A percentile compares a stretch with the other conserved stretches of the same genome.
These are phyloP conservation scores for Halichoeres trimaculatus DNA, from an alignment of 2,113 vertebrate genomes.

Conservation along the genomic window DNA sequence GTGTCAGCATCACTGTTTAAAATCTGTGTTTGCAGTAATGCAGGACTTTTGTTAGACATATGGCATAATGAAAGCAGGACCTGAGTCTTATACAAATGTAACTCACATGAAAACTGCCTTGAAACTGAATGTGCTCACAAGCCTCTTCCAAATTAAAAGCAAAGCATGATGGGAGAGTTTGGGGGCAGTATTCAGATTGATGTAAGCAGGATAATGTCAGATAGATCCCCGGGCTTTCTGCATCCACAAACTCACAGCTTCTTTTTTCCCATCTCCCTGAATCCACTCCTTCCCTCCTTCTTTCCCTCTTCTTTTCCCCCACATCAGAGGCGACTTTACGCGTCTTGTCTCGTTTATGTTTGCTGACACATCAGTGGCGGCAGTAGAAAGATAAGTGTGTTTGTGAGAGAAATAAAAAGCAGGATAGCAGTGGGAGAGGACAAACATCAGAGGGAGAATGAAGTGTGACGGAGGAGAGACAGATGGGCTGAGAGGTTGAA, in stretches of 20 bases:
- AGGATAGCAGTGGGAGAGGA: slow-evolving; percentile 24
- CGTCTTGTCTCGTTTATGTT: slow-evolving; percentile 56
- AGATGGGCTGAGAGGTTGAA: neutral
- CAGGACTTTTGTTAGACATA: too few relatives aligned
- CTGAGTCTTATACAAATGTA: too few relatives aligned
- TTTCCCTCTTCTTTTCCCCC: neutral
- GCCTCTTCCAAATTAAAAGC: slow-evolving; percentile 14
- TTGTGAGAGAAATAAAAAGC: slow-evolving; percentile 42
- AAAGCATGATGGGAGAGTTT: slow-evolving; percentile 40
- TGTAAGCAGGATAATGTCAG: slow-evolving; percentile 61
- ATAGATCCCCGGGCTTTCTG: slow-evolving; percentile 44
- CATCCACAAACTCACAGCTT: slow-evolving; percentile 50
- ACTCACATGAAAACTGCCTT: too few relatives aligned
- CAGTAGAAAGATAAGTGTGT: slow-evolving; percentile 49
- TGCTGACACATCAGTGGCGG: slow-evolving; percentile 65
- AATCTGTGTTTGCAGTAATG: too few relatives aligned
- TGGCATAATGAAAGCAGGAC: too few relatives aligned
- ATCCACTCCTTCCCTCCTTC: slow-evolving; percentile 23
- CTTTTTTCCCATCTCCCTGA: slow-evolving; percentile 24
- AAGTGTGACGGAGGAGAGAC: neutral
- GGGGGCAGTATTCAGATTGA: slow-evolving; percentile 34
- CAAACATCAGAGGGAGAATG: slow-evolving; percentile 16
- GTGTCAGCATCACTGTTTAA: too few relatives aligned
- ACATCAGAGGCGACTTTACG: slow-evolving; percentile 50
- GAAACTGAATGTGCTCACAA: neutral